These are phyloP conservation scores for Trachymyrmex septentrionalis DNA, from an alignment of 1,140 invertebrate genomes.

Conservation along the genomic window DNA sequence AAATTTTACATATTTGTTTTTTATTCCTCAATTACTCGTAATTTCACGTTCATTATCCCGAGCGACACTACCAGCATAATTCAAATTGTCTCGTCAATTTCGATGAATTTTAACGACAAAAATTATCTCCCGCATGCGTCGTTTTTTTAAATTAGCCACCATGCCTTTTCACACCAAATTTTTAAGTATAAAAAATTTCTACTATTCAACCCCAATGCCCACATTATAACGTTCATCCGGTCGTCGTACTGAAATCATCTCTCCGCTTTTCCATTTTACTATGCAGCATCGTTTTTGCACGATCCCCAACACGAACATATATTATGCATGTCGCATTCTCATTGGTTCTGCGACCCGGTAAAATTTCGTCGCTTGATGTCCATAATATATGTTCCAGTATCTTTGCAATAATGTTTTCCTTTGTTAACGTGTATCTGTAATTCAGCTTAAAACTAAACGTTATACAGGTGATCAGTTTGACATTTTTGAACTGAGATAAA, in stretches of 20 bases:
- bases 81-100: neutral
- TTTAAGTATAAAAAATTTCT: constrained; percentile 34
- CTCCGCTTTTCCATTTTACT: neutral
- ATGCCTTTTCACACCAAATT: constrained; percentile 28
- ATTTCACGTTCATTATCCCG: constrained; percentile 4
- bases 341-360: constrained; percentile 51
- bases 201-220: neutral
- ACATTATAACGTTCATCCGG: constrained; percentile 3
- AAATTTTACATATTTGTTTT: neutral
- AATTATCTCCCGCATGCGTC: constrained; percentile 65
- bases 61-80: constrained; percentile 69
- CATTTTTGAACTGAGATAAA: neutral
- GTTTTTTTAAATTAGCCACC: constrained; percentile 25
- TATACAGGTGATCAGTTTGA: neutral
- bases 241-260: constrained; percentile 24
- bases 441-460: neutral
- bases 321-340: constrained; percentile 52
- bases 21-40: constrained; percentile 10
- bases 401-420: neutral
- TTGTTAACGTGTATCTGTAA: neutral
- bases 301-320: constrained; percentile 10
- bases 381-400: neutral
- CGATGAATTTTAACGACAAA: constrained; percentile 55
- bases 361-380: constrained; percentile 32
- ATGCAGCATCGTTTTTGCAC: constrained; percentile 7